These are phyloP conservation scores for Clarias platycephalus DNA, from an alignment of 2,797 vertebrate genomes.

Conservation along the genomic window DNA sequence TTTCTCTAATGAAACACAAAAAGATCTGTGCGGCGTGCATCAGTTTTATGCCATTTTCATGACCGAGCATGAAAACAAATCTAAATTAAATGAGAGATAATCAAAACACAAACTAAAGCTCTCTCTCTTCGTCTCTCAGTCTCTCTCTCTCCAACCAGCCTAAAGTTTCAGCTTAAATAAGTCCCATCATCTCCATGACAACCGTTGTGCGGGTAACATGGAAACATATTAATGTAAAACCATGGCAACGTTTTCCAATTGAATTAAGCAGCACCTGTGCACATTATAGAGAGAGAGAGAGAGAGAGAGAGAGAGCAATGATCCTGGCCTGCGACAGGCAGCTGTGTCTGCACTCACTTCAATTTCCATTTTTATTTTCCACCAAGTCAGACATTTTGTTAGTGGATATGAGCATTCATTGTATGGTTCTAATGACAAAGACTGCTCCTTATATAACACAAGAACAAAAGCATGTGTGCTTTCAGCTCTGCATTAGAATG, in stretches of 20 bases:
- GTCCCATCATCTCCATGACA: constrained; percentile 88
- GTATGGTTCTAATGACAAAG: constrained; percentile 46
- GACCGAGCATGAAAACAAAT: constrained; percentile 67
- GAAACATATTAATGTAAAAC: constrained; percentile 85
- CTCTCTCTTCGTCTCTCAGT: constrained; percentile 10
- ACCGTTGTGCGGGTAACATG: constrained; percentile 91
- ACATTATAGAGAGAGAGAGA: constrained; percentile 72
- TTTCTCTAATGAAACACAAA: constrained; percentile 55
- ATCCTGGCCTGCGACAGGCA: constrained; percentile 51
- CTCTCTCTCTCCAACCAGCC: constrained; percentile 73
- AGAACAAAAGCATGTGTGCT: constrained; percentile 28
- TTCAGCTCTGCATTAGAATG: constrained; percentile 32
- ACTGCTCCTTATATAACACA: constrained; percentile 41
- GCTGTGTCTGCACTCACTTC: constrained; percentile 57
- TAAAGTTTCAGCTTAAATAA: constrained; percentile 85
- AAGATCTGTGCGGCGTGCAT: constrained; percentile 56
- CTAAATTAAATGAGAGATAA: constrained; percentile 70
- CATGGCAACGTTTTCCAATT: constrained; percentile 79
- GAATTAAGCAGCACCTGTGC: constrained; percentile 83
- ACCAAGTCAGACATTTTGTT: constrained; percentile 52
- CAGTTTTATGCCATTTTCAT: constrained; percentile 56
- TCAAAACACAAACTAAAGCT: constrained; percentile 62
- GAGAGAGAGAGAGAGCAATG: constrained; percentile 65
- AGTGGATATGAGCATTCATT: constrained; percentile 44
- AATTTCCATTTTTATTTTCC: constrained; percentile 59